phyloP scores from a whole-genome alignment of 2,888 invertebrate genomes.

The Drosophila mimica region DNA sequence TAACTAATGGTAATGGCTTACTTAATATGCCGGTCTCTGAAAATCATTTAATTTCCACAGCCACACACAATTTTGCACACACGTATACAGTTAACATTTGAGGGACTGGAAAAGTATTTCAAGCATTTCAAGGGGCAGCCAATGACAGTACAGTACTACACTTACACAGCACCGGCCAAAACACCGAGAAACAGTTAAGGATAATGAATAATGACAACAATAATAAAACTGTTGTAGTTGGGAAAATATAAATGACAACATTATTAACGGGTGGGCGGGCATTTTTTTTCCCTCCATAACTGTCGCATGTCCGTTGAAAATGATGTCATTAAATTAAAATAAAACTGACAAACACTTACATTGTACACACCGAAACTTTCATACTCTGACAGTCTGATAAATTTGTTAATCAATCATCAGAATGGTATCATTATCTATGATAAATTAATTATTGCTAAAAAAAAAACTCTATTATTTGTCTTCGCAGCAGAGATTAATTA shows the following conservation, averaged over 20 bases:
- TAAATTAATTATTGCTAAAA: neutral
- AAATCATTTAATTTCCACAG: slow-evolving; percentile 52
- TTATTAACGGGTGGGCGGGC: slow-evolving; percentile 58
- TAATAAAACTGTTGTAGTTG: slow-evolving; percentile 53
- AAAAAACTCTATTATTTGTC: neutral
- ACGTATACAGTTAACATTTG: slow-evolving; percentile 25
- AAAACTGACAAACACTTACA: slow-evolving; percentile 25
- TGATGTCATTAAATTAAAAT: slow-evolving; percentile 62
- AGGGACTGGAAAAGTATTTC: slow-evolving; percentile 36
- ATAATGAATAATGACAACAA: slow-evolving; percentile 67
- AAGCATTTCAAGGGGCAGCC: slow-evolving; percentile 38
- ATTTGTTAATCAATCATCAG: slow-evolving; percentile 20
- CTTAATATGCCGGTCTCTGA: slow-evolving; percentile 55
- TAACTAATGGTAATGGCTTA: slow-evolving; percentile 69
- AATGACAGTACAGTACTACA: slow-evolving; percentile 19
- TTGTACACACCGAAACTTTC: slow-evolving; percentile 13
- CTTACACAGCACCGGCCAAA: slow-evolving; percentile 10
- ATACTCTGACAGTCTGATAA: slow-evolving; percentile 12
- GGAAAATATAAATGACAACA: slow-evolving; percentile 64
- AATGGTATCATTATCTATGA: neutral
- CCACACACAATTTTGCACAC: slow-evolving; percentile 30
- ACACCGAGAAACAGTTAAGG: slow-evolving; percentile 43
- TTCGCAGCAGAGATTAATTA: neutral
- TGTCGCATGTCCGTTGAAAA: slow-evolving; percentile 55
- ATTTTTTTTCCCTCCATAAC: slow-evolving; percentile 34